Percentiles rank a stretch among this genome's conserved stretches.
These are phyloP conservation scores for Pseudomugil tenellus DNA, from an alignment of 2,797 vertebrate species.

Conservation along the genomic window DNA sequence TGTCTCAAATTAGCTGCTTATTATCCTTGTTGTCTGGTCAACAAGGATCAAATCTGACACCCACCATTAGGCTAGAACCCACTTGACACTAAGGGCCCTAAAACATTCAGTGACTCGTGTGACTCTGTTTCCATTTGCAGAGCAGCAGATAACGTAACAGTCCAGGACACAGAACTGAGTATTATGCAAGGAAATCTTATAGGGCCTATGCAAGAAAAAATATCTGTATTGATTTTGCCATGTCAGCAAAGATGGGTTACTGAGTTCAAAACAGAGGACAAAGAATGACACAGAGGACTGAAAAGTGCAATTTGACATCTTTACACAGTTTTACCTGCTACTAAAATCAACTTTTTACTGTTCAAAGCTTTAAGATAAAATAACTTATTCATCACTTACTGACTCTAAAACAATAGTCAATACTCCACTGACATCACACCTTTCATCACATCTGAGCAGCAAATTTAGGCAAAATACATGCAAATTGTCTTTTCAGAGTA, in stretches of 20 bases:
- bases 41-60: constrained; percentile 75
- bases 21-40: constrained; percentile 66
- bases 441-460: background rate
- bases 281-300: constrained; percentile 1
- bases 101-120: constrained; percentile 55
- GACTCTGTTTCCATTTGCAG: constrained; percentile 71
- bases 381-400: constrained; percentile 13
- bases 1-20: constrained; percentile 51
- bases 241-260: constrained; percentile 32
- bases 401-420: constrained; percentile 25
- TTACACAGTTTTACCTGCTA: constrained; percentile 7
- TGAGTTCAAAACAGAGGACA: constrained; percentile 22
- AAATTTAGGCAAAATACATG: constrained; percentile 16
- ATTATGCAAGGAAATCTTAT: constrained; percentile 47
- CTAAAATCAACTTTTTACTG: constrained; percentile 1
- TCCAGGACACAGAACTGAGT: constrained; percentile 57
- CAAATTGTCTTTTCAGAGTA: constrained; percentile 4
- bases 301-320: background rate
- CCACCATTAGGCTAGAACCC: constrained; percentile 67
- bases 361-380: background rate
- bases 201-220: constrained; percentile 38
- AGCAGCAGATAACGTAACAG: constrained; percentile 66
- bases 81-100: constrained; percentile 77
- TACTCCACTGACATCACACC: background rate
- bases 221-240: constrained; percentile 42